Conservation (phyloP, 2,888 invertebrate species). For the Thumatha senex region DNA sequence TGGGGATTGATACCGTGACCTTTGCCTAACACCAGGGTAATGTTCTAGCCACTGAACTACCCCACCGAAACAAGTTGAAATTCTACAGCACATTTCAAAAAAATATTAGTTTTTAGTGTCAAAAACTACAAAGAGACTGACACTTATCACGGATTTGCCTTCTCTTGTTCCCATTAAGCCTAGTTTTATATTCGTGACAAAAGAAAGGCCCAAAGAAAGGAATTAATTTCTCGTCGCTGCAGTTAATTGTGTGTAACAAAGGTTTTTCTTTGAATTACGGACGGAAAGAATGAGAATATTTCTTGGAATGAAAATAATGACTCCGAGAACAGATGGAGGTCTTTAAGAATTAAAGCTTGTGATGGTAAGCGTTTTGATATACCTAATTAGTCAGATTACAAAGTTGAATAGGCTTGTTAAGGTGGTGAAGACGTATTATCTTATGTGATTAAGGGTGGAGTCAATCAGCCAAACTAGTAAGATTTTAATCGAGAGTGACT, state of each 20-base stretch:
- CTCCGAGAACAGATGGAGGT: conserved; percentile 44
- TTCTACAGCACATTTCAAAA: no score
- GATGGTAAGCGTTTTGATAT: conserved; percentile 6
- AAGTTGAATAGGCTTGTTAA: background rate
- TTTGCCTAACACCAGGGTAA: no score
- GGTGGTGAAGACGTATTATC: background rate
- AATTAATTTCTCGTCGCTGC: conserved; percentile 63
- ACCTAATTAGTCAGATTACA: background rate
- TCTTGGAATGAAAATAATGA: conserved; percentile 60
- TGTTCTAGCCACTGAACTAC: no score
- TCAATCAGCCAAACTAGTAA: no score
- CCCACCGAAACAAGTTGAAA: no score
- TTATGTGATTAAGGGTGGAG: no score
- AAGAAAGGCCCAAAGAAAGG: conserved; percentile 36
- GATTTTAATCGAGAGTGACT: no score
- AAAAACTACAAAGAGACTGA: no score
- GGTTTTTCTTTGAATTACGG: conserved; percentile 57
- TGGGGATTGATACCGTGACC: no score
- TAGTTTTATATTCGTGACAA: conserved; percentile 23
- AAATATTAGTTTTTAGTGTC: no score
- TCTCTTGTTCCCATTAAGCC: conserved; percentile 18
- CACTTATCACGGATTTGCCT: background rate
- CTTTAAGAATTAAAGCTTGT: conserved; percentile 34
- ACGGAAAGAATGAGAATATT: conserved; percentile 49
- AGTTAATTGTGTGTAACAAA: conserved; percentile 70